Conservation (phyloP, 2,888 invertebrate genomes). For the Athripsodes cinereus region DNA sequence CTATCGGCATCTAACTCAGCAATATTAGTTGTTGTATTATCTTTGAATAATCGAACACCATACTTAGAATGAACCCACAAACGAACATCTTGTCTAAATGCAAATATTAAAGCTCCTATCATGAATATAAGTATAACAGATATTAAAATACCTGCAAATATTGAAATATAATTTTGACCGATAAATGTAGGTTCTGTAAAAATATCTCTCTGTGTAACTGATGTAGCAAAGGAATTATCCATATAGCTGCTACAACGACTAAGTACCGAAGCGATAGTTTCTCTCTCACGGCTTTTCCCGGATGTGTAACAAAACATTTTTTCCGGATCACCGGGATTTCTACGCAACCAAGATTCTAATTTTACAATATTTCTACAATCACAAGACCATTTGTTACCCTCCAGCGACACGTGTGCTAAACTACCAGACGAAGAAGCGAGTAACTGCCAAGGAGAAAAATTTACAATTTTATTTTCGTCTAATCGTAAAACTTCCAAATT, state of each 20-base stretch:
- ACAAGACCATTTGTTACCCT: slow-evolving; percentile 79
- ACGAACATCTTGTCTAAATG: slow-evolving; percentile 70
- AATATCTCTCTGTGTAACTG: slow-evolving; percentile 45
- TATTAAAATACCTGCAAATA: slow-evolving; percentile 65
- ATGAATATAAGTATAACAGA: slow-evolving; percentile 64
- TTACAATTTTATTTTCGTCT: slow-evolving; percentile 70
- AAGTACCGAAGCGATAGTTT: slow-evolving; percentile 49
- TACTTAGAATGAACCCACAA: slow-evolving; percentile 76
- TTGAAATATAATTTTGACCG: slow-evolving; percentile 67
- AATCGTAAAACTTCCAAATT: slow-evolving; percentile 66
- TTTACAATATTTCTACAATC: slow-evolving; percentile 68
- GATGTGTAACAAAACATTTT: slow-evolving; percentile 63
- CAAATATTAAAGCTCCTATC: slow-evolving; percentile 64
- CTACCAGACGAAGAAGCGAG: slow-evolving; percentile 56
- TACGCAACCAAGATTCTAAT: slow-evolving; percentile 62
- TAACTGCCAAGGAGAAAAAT: slow-evolving; percentile 68
- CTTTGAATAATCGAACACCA: slow-evolving; percentile 70
- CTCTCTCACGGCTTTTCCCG: slow-evolving; percentile 47
- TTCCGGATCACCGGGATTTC: slow-evolving; percentile 60
- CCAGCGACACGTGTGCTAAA: slow-evolving; percentile 62
- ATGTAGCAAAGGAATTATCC: slow-evolving; percentile 51
- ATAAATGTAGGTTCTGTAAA: slow-evolving; percentile 57
- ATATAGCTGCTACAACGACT: slow-evolving; percentile 59
- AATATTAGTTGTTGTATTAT: slow-evolving; percentile 61
- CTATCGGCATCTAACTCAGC: slow-evolving; percentile 64